These are phyloP conservation scores for Ricordea florida DNA, from an alignment of 92 coral and sea anemone genomes.

Conservation along the genomic window DNA sequence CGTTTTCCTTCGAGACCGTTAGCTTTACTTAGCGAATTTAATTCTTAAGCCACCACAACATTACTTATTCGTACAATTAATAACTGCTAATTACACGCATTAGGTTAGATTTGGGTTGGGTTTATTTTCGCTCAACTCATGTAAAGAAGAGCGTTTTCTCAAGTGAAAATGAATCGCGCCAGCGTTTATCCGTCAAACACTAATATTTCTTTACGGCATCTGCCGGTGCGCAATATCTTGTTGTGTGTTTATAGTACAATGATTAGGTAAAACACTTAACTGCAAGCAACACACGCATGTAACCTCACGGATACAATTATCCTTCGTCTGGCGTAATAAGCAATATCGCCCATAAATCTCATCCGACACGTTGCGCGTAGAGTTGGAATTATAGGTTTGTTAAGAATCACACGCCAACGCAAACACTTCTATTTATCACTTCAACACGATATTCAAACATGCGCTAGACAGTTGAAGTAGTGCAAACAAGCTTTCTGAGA, in stretches of 20 bases:
- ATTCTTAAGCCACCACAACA: constrained; percentile 13
- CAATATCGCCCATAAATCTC: constrained; percentile 30
- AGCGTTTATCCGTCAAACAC: too few relatives aligned
- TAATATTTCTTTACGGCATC: constrained; percentile 30
- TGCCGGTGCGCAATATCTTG: constrained; percentile 36
- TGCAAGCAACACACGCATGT: constrained; percentile 50
- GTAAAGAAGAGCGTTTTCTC: too few relatives aligned
- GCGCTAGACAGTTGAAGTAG: too few relatives aligned
- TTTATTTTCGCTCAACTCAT: neutral
- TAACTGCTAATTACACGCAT: constrained; percentile 41
- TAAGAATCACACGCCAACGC: neutral
- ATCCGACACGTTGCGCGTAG: constrained; percentile 24
- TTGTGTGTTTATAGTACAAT: constrained; percentile 31
- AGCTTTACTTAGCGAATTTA: constrained; percentile 30
- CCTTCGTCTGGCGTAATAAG: constrained; percentile 19
- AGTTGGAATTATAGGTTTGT: constrained; percentile 6
- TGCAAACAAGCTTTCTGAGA: too few relatives aligned
- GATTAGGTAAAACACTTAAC: constrained; percentile 48
- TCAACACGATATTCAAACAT: neutral
- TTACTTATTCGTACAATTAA: constrained; percentile 41
- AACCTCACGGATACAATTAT: constrained; percentile 31
- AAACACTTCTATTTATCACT: neutral
- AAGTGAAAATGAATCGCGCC: too few relatives aligned
- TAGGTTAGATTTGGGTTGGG: constrained; percentile 33
- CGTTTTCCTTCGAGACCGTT: constrained; percentile 39